These are phyloP conservation scores for Clarias fuscus DNA, from an alignment of 2,797 vertebrate genomes.

Conservation along the genomic window DNA sequence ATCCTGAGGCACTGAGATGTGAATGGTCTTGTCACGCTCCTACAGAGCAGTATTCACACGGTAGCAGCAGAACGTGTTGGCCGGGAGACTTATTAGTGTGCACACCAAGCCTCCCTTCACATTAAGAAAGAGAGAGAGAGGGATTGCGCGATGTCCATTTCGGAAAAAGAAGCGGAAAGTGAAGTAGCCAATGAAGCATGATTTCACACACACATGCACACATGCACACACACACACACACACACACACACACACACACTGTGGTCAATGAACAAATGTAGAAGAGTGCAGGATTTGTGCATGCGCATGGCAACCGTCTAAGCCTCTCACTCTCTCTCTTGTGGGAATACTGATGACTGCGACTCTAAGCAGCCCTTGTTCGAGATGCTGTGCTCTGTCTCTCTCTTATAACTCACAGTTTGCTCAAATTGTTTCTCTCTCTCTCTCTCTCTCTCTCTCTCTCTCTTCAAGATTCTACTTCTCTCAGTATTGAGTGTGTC, in stretches of 20 bases:
- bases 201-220: constrained; percentile 25
- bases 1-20: constrained; percentile 17
- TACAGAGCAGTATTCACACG: constrained; percentile 11
- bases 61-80: not conserved
- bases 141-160: constrained; percentile 25
- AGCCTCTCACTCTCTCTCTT: constrained; percentile 34
- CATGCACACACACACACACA: constrained; percentile 24
- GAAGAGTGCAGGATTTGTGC: constrained; percentile 38
- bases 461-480: not conserved
- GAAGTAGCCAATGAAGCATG: constrained; percentile 41
- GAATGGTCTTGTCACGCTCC: constrained; percentile 25
- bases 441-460: not conserved
- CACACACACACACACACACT: constrained; percentile 27
- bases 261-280: constrained; percentile 48
- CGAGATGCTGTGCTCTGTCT: constrained; percentile 30
- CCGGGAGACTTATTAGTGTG: constrained; percentile 46
- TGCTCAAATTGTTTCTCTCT: constrained; percentile 12
- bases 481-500: not conserved
- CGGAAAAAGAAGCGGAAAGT: constrained; percentile 27
- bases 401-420: constrained; percentile 12
- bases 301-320: constrained; percentile 41
- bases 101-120: constrained; percentile 29
- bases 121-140: constrained; percentile 24
- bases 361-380: constrained; percentile 53
- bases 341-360: constrained; percentile 46